Base-by-base conservation (phyloP, 2,797 vertebrate genomes). In the Eidolon dupreanum region DNA sequence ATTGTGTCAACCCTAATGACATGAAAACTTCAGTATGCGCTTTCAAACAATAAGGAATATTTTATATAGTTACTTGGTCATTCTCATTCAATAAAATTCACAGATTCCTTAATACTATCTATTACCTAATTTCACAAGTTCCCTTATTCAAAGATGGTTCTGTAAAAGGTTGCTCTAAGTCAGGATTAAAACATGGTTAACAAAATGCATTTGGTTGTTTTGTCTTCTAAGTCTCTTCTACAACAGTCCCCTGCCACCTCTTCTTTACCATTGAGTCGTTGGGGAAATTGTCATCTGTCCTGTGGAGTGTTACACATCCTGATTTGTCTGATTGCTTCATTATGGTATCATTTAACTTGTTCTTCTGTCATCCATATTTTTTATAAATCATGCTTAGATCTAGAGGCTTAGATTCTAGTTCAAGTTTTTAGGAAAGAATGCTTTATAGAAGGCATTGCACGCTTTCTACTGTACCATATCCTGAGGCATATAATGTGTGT, bases 41-140 rank as follows among this genome's bases (percentile, higher is more conserved):
- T 85, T 95, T 83, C 61, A 78, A 41, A 78, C 82, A 26, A n/a
- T 41, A 78, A 90, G 74, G 57, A 86, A 46, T 49, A 70, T 83
- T 94, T 85, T 66, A 28, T 33, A 49, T 70, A 66, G 77, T 81
- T 66, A 68, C 26, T 20, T 3, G n/a, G 55, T 10, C 71, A 65
- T 91, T 68, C 73, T 66, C 71, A 49, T 53, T 59, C 36, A 85
- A 81, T 2, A 75, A 73, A 96, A 79, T 59, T 41, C 68, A 59
- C 20, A 57, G 33, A 92, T 87, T 79, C 19, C 46, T 61, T 93
- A 73, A 59, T 68, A 81, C 13, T 2, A 9, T 33, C 16, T 53
- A 89, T 79, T 81, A 36, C 6, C 19, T 96, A n/a, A 63, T 87
- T 88, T 63, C 28, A 19, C 17, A 51, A 77, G 41, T 68, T 16